These are phyloP conservation scores for Bubo bubo DNA, from an alignment of 2,113 vertebrate genomes.

Conservation along the genomic window DNA sequence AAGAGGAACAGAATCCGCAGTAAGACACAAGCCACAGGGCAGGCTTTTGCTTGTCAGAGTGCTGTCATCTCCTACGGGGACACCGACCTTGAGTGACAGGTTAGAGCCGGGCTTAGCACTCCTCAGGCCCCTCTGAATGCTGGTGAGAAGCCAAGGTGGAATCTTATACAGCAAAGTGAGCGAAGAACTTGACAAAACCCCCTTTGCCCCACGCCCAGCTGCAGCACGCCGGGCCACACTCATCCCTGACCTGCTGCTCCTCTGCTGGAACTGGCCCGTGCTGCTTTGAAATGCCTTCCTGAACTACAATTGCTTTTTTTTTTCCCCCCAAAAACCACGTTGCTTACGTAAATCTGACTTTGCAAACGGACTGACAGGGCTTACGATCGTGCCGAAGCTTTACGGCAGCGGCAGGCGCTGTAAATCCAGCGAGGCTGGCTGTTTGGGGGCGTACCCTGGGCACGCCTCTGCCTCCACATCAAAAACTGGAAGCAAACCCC, in stretches of 20 bases:
- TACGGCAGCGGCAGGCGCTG: not conserved
- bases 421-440: rapidly evolving
- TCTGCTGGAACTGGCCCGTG: not conserved
- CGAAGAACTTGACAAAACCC: not conserved
- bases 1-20: not conserved
- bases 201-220: not conserved
- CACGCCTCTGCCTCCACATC: rapidly evolving
- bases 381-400: not conserved
- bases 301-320: too few species aligned
- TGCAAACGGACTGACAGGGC: not conserved
- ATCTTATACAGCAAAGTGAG: not conserved
- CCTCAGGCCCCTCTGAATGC: not conserved
- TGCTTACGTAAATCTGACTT: not conserved
- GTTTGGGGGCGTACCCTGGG: rapidly evolving
- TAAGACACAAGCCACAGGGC: slow-evolving; percentile 27
- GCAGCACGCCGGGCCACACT: rapidly evolving
- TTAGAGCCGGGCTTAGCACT: not conserved
- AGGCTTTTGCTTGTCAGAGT: slow-evolving; percentile 20
- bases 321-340: too few species aligned
- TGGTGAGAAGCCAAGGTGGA: not conserved
- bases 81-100: not conserved
- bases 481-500: rapidly evolving
- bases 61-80: not conserved
- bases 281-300: not conserved
- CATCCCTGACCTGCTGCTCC: not conserved